Conservation (phyloP, 2,797 vertebrate species). For the Chelon auratus region DNA sequence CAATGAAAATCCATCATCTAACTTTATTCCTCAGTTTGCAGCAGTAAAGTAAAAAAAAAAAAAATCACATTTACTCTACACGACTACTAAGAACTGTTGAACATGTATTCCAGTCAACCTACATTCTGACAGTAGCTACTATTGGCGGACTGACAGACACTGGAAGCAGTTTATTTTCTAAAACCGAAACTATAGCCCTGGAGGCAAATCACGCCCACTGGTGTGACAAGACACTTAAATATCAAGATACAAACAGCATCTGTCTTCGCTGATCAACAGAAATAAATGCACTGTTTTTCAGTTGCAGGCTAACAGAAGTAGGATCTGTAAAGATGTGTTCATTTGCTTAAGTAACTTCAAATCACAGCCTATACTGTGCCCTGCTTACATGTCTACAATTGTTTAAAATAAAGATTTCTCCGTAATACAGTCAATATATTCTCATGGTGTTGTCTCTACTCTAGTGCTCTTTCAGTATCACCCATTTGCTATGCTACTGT, state of each 20-base stretch:
- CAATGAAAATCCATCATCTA: slow-evolving; percentile 8
- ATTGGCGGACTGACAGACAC: neutral
- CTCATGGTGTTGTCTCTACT: neutral
- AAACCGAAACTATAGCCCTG: neutral
- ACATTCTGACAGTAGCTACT: neutral
- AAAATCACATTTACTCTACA: neutral
- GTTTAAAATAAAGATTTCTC: neutral
- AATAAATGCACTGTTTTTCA: neutral
- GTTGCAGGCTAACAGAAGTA: neutral
- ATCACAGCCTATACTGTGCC: neutral
- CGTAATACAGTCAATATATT: neutral
- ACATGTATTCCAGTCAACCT: neutral
- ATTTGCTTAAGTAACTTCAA: neutral
- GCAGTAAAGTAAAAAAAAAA: neutral
- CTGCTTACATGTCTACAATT: neutral
- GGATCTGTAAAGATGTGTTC: neutral
- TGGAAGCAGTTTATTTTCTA: slow-evolving; percentile 1
- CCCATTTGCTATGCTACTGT: neutral
- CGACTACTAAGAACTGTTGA: neutral
- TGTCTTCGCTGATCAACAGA: neutral
- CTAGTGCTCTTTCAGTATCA: neutral
- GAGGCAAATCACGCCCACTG: slow-evolving; percentile 1
- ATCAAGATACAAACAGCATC: neutral
- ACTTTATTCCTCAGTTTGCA: slow-evolving; percentile 14
- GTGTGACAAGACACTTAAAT: neutral